These are phyloP conservation scores for Lasioglossum baleicum DNA, from an alignment of 1,140 invertebrate species.

Conservation along the genomic window DNA sequence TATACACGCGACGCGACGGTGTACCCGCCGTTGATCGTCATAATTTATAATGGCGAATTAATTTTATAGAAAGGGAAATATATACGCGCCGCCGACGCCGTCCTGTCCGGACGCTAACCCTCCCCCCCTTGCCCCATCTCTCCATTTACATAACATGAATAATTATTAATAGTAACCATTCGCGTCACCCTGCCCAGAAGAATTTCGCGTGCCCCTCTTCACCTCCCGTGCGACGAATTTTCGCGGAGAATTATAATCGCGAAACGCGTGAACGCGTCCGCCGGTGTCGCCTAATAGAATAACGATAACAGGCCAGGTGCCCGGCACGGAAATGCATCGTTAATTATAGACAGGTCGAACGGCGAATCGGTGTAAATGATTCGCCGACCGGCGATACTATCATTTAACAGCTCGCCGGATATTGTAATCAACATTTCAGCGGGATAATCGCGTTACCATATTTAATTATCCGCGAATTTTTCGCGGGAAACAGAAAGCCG, in stretches of 20 bases:
- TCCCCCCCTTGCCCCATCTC: no score
- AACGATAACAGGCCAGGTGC: constrained; percentile 11
- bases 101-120: background rate
- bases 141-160: constrained; percentile 38
- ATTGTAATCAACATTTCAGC: constrained; percentile 38
- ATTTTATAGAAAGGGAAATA: constrained; percentile 33
- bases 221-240: background rate
- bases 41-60: constrained; percentile 49
- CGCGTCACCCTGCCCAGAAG: background rate
- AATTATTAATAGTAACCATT: constrained; percentile 35
- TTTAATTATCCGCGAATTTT: no score
- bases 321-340: constrained; percentile 11
- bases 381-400: constrained; percentile 26
- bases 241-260: background rate
- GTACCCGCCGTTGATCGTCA: background rate
- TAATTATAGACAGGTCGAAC: constrained; percentile 26
- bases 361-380: constrained; percentile 23
- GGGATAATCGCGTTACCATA: constrained; percentile 24
- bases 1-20: background rate
- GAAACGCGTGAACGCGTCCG: background rate
- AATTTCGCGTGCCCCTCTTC: background rate
- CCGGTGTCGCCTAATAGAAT: constrained; percentile 40
- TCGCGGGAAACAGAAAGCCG: no score
- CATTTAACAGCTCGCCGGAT: constrained; percentile 34
- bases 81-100: background rate